Conservation (phyloP, 2,888 invertebrate species). For the Mallateleia sp. region DNA sequence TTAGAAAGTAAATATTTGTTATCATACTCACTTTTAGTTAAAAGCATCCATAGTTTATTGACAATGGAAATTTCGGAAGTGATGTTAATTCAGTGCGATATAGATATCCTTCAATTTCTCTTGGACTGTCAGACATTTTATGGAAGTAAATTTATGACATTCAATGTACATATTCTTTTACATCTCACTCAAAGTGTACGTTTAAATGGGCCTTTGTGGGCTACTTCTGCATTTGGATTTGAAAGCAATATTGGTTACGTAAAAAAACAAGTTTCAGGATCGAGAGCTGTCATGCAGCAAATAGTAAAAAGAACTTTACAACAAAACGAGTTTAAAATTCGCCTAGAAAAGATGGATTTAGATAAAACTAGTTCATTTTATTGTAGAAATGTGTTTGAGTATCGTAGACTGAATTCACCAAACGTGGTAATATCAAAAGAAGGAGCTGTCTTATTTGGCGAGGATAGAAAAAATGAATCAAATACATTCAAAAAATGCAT, state of each 20-base stretch:
- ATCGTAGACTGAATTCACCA: background rate
- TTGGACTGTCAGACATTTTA: constrained; percentile 41
- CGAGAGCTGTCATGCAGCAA: constrained; percentile 55
- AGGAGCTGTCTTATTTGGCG: background rate
- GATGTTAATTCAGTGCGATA: constrained; percentile 3
- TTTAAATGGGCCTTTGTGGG: constrained; percentile 44
- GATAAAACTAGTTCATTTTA: background rate
- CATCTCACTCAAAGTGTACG: constrained; percentile 37
- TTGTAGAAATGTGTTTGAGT: constrained; percentile 17
- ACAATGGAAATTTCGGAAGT: constrained; percentile 5
- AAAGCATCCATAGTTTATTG: constrained; percentile 1
- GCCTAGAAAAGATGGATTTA: background rate
- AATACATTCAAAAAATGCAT: constrained; percentile 39
- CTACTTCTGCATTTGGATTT: constrained; percentile 38
- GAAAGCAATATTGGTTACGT: constrained; percentile 61
- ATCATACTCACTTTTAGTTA: background rate
- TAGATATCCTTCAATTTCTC: constrained; percentile 4
- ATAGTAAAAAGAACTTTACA: constrained; percentile 52
- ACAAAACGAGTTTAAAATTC: constrained; percentile 22
- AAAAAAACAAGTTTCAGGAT: constrained; percentile 54
- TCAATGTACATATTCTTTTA: constrained; percentile 29
- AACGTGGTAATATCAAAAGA: constrained; percentile 1
- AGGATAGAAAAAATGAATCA: constrained; percentile 10
- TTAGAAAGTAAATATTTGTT: background rate
- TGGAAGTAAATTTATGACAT: constrained; percentile 35